Base-by-base conservation (phyloP, 2,888 invertebrate species). In the Hipparchia semele region DNA sequence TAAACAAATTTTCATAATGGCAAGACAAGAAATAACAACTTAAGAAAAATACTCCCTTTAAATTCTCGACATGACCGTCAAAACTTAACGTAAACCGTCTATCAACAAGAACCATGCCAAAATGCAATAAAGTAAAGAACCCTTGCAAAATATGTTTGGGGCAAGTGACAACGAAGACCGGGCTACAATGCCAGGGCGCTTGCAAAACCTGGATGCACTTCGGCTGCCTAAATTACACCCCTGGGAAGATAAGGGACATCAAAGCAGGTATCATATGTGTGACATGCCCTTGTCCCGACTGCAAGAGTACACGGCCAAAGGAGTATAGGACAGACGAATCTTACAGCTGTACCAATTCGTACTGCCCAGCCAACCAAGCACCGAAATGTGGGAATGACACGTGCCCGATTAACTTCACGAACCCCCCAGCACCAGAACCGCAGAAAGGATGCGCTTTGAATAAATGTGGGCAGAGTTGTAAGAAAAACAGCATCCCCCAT, bases 211-310 rank as follows among this genome's bases (percentile, higher is more conserved):
- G 91, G 92, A 84, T 90, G 1, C 93, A 93, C 73, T 93, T 83
- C 78, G 76, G 70, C 6, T 93, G 93, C 75, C 76, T 92, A 0
- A 86, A 90, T 76, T 92, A 89, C 76, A 91, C 91, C 0, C 90
- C 90, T 10, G 91, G 91, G 0, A 88, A 86, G 80, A 86, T 93
- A 39, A 84, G 80, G 45, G 92, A 92, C 60, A 88, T 93, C 68
- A 90, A 88, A 75, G 79, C 82, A 0, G 91, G 90, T 2, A 76
- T 86, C 1, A 90, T 92, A 51, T 84, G 83, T 74, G 84, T 93
- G 0, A 86, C 82, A 0, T 93, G 93, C n/a, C 92, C 92, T 0
- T 93, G 93, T 70, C 91, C 92, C 0, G 90, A 91, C 58, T 93
- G 93, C 74, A 84, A 82, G 60, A 84, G 87, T 0, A 70, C 72